phyloP scores from a whole-genome alignment of 2,888 invertebrate species.

The Drosophila differens region DNA sequence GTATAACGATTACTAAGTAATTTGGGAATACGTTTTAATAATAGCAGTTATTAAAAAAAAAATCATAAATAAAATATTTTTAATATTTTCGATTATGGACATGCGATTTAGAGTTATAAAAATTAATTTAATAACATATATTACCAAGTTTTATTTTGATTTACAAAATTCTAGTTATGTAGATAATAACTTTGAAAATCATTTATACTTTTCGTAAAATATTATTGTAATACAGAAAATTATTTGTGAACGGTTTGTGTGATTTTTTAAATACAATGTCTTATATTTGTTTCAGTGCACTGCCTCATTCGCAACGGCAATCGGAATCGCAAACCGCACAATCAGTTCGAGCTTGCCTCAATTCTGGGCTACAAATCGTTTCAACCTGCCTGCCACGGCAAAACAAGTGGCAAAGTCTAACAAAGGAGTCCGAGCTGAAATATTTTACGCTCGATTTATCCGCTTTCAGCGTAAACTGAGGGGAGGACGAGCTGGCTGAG shows the following conservation, averaged over 20 bases:
- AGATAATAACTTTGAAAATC: background rate
- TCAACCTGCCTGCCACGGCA: constrained; percentile 53
- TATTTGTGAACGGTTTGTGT: background rate
- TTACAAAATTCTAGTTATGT: background rate
- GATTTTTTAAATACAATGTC: background rate
- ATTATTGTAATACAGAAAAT: background rate
- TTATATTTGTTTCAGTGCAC: background rate
- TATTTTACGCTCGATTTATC: constrained; percentile 84
- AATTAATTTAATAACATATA: background rate
- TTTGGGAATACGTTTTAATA: background rate
- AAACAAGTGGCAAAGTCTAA: constrained; percentile 65
- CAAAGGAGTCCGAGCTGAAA: constrained; percentile 75
- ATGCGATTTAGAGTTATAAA: background rate
- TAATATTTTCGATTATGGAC: background rate
- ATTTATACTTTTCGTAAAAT: background rate
- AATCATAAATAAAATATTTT: background rate
- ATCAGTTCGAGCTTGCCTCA: constrained; percentile 33
- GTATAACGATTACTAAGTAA: background rate
- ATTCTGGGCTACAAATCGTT: constrained; percentile 59
- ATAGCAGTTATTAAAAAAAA: background rate
- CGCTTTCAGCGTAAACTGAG: constrained; percentile 48
- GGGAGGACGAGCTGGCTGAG: background rate
- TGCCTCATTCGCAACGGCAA: constrained; percentile 44
- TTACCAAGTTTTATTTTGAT: background rate
- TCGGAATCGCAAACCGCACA: constrained; percentile 35